phyloP scores from a whole-genome alignment of 1,140 invertebrate genomes.

The Drusus annulatus region DNA sequence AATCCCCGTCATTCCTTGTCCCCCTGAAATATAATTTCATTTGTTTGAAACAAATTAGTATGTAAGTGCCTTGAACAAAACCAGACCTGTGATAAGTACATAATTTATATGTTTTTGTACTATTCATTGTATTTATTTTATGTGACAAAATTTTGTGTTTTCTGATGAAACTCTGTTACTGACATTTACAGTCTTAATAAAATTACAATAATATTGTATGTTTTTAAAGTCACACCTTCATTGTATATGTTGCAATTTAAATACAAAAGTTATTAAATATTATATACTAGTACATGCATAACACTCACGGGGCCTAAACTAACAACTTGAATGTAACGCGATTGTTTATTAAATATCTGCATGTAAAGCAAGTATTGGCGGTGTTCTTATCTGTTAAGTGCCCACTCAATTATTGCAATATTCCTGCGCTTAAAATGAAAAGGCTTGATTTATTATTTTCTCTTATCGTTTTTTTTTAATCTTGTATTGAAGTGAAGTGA shows the following conservation, averaged over 20 bases:
- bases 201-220: not conserved
- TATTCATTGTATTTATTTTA: not conserved
- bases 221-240: not conserved
- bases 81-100: constrained; percentile 19
- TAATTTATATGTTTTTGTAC: not conserved
- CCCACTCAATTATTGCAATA: not conserved
- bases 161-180: not conserved
- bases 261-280: no score
- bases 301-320: not conserved
- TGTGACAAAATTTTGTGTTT: not conserved
- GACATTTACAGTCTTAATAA: not conserved
- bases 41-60: constrained; percentile 12
- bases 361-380: not conserved
- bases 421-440: not conserved
- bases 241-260: no score
- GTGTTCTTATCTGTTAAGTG: not conserved
- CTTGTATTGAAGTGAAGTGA: no score
- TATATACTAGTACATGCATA: no score
- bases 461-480: not conserved
- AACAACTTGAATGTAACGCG: not conserved
- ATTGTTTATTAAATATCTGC: not conserved
- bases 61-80: constrained; percentile 22
- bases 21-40: not conserved
- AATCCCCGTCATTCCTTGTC: not conserved
- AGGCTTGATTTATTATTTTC: constrained; percentile 8